phyloP scores from a whole-genome alignment of 2,888 invertebrate genomes.

The Flexamia atlantica region DNA sequence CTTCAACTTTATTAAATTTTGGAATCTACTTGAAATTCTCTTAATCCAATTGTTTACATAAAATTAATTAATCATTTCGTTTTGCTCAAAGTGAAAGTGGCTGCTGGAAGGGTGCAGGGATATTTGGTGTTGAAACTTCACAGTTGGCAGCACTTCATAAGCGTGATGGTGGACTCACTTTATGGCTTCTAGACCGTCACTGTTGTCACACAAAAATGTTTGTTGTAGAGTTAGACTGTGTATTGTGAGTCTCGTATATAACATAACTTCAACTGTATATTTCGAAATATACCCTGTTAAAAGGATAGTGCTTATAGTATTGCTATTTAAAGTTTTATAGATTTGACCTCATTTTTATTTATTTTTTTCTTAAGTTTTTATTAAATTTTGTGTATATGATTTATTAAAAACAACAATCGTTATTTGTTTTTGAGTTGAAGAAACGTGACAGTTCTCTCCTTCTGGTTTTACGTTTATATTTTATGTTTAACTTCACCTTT shows the following conservation, averaged over 20 bases:
- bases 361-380: too few relatives aligned
- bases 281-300: not conserved
- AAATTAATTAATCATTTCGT: too few relatives aligned
- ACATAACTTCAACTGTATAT: not conserved
- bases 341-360: not conserved
- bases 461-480: not conserved
- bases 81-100: not conserved
- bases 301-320: not conserved
- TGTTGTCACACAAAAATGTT: conserved; percentile 19
- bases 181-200: conserved; percentile 38
- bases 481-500: too few relatives aligned
- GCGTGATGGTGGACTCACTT: conserved; percentile 22
- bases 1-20: too few relatives aligned
- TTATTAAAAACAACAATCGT: too few relatives aligned
- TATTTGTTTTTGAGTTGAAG: too few relatives aligned
- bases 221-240: conserved; percentile 29
- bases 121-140: conserved; percentile 33
- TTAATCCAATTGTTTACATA: too few relatives aligned
- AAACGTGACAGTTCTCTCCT: too few relatives aligned
- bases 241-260: not conserved
- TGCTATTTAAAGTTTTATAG: not conserved
- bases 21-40: too few relatives aligned
- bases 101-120: conserved; percentile 1
- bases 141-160: conserved; percentile 38
- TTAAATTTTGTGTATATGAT: too few relatives aligned